phyloP scores from a whole-genome alignment of 2,888 invertebrate genomes.

The Lepidochitona cinerea region DNA sequence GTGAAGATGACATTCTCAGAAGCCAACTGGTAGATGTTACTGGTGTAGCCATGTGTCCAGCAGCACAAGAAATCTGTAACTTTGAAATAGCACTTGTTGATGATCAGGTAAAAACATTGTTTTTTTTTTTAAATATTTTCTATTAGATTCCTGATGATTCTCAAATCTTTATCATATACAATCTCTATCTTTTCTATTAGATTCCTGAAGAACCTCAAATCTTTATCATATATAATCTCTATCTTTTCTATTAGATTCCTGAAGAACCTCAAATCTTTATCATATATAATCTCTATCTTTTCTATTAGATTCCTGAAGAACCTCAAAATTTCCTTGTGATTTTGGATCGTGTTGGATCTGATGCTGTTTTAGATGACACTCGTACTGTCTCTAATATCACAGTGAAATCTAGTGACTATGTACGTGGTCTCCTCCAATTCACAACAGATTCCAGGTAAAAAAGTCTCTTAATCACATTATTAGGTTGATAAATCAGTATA shows the following conservation, averaged over 20 bases:
- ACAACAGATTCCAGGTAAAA: slow-evolving; percentile 49
- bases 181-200: too few species aligned
- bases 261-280: slow-evolving; percentile 58
- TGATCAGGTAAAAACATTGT: slow-evolving; percentile 61
- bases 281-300: too few species aligned
- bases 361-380: slow-evolving; percentile 45
- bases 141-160: too few species aligned
- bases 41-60: slow-evolving; percentile 53
- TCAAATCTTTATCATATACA: too few species aligned
- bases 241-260: too few species aligned
- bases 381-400: slow-evolving; percentile 45
- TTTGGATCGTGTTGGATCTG: slow-evolving; percentile 41
- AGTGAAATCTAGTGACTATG: slow-evolving; percentile 60
- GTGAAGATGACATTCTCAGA: slow-evolving; percentile 46
- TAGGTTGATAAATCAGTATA: too few species aligned
- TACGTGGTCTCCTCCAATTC: slow-evolving; percentile 62
- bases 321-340: slow-evolving; percentile 50
- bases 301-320: slow-evolving; percentile 64
- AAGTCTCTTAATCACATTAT: too few species aligned
- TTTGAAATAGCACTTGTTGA: slow-evolving; percentile 52
- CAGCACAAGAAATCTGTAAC: slow-evolving; percentile 44
- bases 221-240: too few species aligned
- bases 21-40: slow-evolving; percentile 45
- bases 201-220: too few species aligned
- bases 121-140: too few species aligned